A percentile compares a stretch with the other conserved stretches of the same genome.
These are phyloP conservation scores for Python bivittatus DNA, from an alignment of 2,113 vertebrate species.

Conservation along the genomic window DNA sequence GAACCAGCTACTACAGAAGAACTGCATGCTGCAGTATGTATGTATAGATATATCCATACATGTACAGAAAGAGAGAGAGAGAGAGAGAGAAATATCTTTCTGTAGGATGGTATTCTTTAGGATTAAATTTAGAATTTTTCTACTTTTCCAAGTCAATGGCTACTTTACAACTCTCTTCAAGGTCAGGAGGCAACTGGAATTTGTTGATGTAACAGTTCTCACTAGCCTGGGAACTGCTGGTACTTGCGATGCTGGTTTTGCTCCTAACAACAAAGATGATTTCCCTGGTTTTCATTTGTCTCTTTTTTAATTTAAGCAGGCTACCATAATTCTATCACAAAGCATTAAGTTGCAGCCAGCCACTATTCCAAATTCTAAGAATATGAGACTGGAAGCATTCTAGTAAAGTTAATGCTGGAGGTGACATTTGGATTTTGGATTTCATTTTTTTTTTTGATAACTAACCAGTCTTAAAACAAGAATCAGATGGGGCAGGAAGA, in stretches of 20 bases:
- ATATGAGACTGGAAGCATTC: background rate
- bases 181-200: background rate
- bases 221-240: background rate
- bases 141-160: background rate
- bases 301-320: background rate
- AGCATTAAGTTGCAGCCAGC: background rate
- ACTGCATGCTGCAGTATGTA: too few species aligned
- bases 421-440: background rate
- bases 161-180: background rate
- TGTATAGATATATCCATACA: too few species aligned
- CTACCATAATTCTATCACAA: background rate
- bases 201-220: background rate
- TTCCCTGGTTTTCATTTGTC: background rate
- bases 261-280: background rate
- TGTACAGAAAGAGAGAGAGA: too few species aligned
- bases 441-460: background rate
- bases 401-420: background rate
- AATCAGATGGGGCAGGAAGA: background rate
- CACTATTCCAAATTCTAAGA: background rate
- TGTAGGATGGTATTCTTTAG: background rate
- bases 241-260: background rate
- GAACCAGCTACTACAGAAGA: too few species aligned
- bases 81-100: too few species aligned
- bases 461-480: background rate
- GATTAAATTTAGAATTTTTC: background rate